Conservation (phyloP, 2,797 vertebrate genomes). For the Champsocephalus esox region DNA sequence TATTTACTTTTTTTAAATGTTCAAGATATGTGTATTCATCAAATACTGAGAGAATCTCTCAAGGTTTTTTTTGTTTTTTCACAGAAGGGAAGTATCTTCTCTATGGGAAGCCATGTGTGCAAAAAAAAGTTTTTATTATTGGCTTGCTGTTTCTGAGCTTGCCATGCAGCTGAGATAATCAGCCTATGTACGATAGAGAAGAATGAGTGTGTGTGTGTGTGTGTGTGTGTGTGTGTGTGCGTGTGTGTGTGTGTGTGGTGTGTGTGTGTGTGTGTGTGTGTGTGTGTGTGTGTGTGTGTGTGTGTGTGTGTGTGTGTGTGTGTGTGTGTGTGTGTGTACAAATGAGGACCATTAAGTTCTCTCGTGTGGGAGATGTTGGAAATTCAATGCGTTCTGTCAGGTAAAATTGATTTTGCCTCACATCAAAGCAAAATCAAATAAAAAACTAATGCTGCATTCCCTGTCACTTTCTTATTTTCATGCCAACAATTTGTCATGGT, state of each 20-base stretch:
- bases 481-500: neutral
- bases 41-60: neutral
- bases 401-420: slow-evolving; percentile 22
- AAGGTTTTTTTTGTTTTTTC: neutral
- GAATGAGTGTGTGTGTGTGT: slow-evolving; percentile 2
- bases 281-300: slow-evolving; percentile 7
- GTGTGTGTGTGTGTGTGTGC: neutral
- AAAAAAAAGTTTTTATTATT: slow-evolving; percentile 32
- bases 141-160: slow-evolving; percentile 22
- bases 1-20: neutral
- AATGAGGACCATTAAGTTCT: slow-evolving; percentile 16
- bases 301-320: neutral
- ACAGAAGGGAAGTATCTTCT: slow-evolving; percentile 1
- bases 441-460: neutral
- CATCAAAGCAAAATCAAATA: neutral
- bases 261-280: slow-evolving; percentile 1
- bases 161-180: slow-evolving; percentile 26
- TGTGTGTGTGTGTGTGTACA: slow-evolving; percentile 1
- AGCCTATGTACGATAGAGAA: too few species aligned
- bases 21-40: neutral
- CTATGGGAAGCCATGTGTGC: slow-evolving; percentile 10
- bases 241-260: neutral
- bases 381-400: slow-evolving; percentile 4
- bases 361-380: neutral
- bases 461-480: slow-evolving; percentile 19